Percentiles rank a stretch among this genome's conserved stretches.
Evolutionary conservation across 2,113 vertebrate species (phyloP).

Genomic region (Platysternon megacephalum): DNA sequence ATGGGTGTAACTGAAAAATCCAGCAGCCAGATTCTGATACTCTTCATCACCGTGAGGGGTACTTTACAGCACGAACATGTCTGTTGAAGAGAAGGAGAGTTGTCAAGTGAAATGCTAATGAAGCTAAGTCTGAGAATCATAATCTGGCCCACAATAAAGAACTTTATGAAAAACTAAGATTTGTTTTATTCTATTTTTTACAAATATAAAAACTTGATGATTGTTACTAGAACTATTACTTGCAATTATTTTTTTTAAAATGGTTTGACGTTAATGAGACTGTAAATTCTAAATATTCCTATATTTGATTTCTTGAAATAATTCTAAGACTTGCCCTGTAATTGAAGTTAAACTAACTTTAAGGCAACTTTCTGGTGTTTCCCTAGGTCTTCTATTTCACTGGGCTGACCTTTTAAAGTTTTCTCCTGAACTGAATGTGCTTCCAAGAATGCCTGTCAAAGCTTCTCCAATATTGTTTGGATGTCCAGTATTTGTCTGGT

Average conservation of each 20-base stretch:
- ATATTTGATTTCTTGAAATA: not conserved
- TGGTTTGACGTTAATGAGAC: conserved; percentile 1
- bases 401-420: not conserved
- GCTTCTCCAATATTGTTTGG: not conserved
- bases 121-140: conserved; percentile 14
- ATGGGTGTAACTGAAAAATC: not conserved
- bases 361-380: not conserved
- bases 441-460: conserved; percentile 8
- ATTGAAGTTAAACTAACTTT: not conserved
- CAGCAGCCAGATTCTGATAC: not conserved
- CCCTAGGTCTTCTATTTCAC: not conserved
- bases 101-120: not conserved
- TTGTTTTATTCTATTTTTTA: conserved; percentile 30
- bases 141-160: not conserved
- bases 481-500: not conserved
- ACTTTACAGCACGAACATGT: not conserved
- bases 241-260: not conserved
- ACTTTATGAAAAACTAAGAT: conserved; percentile 19
- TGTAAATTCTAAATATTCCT: not conserved
- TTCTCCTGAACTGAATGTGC: conserved; percentile 5
- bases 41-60: not conserved
- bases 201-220: not conserved
- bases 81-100: not conserved
- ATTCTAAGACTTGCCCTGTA: not conserved
- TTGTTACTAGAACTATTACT: conserved; percentile 12